Conservation (phyloP, 2,888 invertebrate species). For the Drosophila paramelanica region DNA sequence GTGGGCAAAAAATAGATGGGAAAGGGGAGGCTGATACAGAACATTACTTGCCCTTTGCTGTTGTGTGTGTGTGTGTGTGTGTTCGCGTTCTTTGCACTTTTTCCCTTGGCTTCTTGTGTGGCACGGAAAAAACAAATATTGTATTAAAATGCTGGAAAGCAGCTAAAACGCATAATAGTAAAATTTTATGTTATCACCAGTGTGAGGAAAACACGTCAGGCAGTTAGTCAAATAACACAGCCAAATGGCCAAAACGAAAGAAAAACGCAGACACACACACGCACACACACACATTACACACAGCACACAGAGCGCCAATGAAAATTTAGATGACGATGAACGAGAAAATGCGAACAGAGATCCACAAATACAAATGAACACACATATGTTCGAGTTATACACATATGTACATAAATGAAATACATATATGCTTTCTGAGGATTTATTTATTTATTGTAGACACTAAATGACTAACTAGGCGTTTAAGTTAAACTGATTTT, state of each 20-base stretch:
- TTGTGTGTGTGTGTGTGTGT: slow-evolving; percentile 27
- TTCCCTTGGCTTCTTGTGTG: slow-evolving; percentile 40
- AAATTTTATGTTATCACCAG: slow-evolving; percentile 83
- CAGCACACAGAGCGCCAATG: slow-evolving; percentile 53
- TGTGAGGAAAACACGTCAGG: slow-evolving; percentile 82
- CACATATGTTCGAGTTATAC: slow-evolving; percentile 1
- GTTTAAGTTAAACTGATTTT: background rate
- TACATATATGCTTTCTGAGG: background rate
- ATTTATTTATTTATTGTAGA: slow-evolving; percentile 1
- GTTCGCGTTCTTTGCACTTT: slow-evolving; percentile 50
- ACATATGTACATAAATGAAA: slow-evolving; percentile 6
- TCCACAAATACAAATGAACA: slow-evolving; percentile 22
- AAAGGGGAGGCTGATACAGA: slow-evolving; percentile 12
- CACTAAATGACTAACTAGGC: slow-evolving; percentile 12
- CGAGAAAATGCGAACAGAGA: slow-evolving; percentile 40
- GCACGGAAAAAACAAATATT: slow-evolving; percentile 73
- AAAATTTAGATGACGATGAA: slow-evolving; percentile 65
- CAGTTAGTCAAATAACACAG: slow-evolving; percentile 79
- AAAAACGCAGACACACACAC: slow-evolving; percentile 25
- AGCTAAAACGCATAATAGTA: slow-evolving; percentile 83
- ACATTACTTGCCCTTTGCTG: slow-evolving; percentile 60
- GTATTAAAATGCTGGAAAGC: slow-evolving; percentile 83
- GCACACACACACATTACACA: slow-evolving; percentile 15
- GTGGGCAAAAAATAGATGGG: background rate
- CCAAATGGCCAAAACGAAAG: slow-evolving; percentile 56